These are phyloP conservation scores for Engystomops pustulosus DNA, from an alignment of 2,113 vertebrate species.

Conservation along the genomic window DNA sequence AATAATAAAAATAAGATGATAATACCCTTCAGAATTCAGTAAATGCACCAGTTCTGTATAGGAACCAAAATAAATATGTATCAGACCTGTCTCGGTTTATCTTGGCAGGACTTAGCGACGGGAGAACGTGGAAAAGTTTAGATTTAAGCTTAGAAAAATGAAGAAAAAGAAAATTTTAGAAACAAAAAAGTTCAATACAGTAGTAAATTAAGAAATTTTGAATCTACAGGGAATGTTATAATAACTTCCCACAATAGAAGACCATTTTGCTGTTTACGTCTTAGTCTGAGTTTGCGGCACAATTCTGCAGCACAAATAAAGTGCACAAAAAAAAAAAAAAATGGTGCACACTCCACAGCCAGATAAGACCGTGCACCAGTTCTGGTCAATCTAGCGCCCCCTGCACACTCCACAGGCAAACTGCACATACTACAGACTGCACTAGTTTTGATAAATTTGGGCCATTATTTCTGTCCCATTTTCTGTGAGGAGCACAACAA, in stretches of 20 bases:
- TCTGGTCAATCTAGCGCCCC: no score
- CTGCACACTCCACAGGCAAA: no score
- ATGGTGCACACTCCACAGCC: no score
- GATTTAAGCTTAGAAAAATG: background rate
- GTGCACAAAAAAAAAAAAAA: no score
- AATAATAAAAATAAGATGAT: background rate
- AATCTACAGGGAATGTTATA: background rate
- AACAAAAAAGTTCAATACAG: background rate
- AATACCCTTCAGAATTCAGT: background rate
- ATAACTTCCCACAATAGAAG: slow-evolving; percentile 22
- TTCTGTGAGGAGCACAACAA: no score
- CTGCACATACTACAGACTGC: no score
- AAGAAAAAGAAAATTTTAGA: background rate
- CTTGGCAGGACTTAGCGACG: background rate
- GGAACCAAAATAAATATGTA: background rate
- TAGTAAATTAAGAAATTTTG: background rate
- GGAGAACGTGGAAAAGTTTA: background rate
- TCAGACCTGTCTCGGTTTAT: background rate
- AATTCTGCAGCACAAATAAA: no score
- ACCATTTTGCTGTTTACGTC: background rate
- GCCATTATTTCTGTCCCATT: no score
- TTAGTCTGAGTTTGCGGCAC: no score
- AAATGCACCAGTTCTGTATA: background rate
- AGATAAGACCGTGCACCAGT: no score
- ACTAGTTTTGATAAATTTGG: no score